phyloP scores from a whole-genome alignment of 1,140 invertebrate species.

The Formica exsecta region DNA sequence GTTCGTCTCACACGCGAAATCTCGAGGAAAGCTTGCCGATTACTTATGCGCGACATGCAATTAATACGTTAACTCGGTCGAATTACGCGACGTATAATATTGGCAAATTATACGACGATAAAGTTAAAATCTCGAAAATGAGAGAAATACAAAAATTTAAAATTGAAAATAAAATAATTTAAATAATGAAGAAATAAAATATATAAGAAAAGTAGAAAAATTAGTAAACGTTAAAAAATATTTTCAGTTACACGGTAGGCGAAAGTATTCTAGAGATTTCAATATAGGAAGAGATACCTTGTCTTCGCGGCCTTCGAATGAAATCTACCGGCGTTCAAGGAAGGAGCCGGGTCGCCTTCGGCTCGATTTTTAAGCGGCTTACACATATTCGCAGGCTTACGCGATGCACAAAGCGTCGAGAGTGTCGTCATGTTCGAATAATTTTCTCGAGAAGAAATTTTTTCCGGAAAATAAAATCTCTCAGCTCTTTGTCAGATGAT shows the following conservation, averaged over 20 bases:
- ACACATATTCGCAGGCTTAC: background rate
- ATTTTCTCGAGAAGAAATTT: conserved; percentile 3
- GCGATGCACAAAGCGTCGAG: conserved; percentile 9
- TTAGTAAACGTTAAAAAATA: background rate
- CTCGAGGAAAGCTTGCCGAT: conserved; percentile 65
- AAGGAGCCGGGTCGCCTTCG: conserved; percentile 43
- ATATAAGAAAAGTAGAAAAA: background rate
- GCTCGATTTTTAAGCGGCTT: conserved; percentile 39
- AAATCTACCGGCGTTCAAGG: background rate
- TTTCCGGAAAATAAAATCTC: conserved; percentile 13
- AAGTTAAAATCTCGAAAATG: background rate
- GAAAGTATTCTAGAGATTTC: background rate
- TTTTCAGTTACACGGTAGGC: background rate
- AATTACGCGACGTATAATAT: conserved; percentile 40
- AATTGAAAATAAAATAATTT: background rate
- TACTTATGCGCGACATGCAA: conserved; percentile 25
- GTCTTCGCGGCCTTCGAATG: background rate
- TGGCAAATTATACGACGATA: background rate
- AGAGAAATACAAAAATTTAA: background rate
- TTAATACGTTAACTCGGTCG: conserved; percentile 57
- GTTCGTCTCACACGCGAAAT: conserved; percentile 78
- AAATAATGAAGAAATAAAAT: background rate
- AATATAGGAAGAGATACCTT: background rate
- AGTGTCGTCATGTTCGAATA: conserved; percentile 25
- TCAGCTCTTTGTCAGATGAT: no score